Evolutionary conservation across 2,113 vertebrate species (phyloP).

Genomic region (Vimba vimba): DNA sequence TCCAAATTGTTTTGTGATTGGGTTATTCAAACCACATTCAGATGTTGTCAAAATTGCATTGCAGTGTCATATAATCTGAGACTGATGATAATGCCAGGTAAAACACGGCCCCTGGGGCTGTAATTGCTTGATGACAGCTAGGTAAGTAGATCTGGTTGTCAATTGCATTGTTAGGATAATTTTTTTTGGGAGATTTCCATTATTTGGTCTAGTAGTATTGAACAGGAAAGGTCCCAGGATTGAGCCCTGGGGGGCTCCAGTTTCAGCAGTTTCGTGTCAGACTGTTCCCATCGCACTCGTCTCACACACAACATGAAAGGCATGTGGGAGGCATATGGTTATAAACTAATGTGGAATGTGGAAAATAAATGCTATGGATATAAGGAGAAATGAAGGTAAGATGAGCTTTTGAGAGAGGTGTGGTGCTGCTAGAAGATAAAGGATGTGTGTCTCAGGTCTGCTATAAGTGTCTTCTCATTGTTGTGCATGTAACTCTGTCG

Average conservation of each 20-base stretch:
- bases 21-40: no score
- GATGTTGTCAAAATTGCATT: no score
- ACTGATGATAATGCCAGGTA: neutral
- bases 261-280: neutral
- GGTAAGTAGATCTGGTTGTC: neutral
- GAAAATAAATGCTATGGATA: slow-evolving; percentile 64
- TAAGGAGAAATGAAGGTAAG: neutral
- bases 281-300: neutral
- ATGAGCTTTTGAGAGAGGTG: slow-evolving; percentile 18
- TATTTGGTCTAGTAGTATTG: neutral
- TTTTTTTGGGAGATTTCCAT: neutral
- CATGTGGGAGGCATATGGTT: neutral
- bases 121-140: neutral
- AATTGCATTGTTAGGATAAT: neutral
- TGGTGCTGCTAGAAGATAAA: slow-evolving; percentile 16
- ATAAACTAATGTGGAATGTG: neutral
- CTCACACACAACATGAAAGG: neutral
- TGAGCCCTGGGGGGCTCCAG: neutral
- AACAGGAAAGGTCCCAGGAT: neutral
- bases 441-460: slow-evolving; percentile 15
- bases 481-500: neutral
- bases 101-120: neutral
- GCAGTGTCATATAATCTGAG: no score
- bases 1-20: no score
- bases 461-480: slow-evolving; percentile 2